A percentile compares a stretch with the other conserved stretches of the same genome.
These are phyloP conservation scores for Sphaerodactylus townsendi DNA, from an alignment of 2,113 vertebrate genomes.

Conservation along the genomic window DNA sequence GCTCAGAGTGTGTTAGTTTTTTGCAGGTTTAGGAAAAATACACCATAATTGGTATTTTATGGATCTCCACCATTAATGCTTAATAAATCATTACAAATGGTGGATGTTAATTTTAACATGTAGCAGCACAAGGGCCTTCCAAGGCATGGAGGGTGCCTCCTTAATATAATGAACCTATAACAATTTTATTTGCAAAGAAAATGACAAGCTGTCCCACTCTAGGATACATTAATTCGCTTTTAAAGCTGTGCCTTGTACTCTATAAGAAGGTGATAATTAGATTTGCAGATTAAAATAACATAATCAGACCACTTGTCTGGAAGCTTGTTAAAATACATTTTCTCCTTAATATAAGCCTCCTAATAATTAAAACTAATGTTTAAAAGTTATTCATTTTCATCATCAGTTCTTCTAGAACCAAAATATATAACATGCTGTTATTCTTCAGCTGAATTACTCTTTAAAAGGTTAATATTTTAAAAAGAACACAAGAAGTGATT, in stretches of 20 bases:
- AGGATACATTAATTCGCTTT: conserved; percentile 92
- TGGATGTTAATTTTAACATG: conserved; percentile 75
- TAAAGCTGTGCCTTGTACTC: conserved; percentile 86
- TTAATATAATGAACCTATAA: conserved; percentile 72
- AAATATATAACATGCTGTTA: conserved; percentile 59
- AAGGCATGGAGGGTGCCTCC: conserved; percentile 36
- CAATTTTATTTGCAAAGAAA: conserved; percentile 76
- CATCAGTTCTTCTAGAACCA: conserved; percentile 58
- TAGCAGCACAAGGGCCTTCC: conserved; percentile 50
- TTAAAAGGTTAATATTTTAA: conserved; percentile 68
- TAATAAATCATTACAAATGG: conserved; percentile 69
- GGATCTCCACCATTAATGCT: conserved; percentile 58
- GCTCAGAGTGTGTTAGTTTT: conserved; percentile 43
- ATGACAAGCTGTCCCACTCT: conserved; percentile 94
- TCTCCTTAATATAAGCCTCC: conserved; percentile 71
- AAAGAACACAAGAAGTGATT: conserved; percentile 69
- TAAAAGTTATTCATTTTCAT: conserved; percentile 60
- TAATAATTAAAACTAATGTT: conserved; percentile 74
- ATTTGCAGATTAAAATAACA: conserved; percentile 94
- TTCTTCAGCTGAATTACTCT: conserved; percentile 63
- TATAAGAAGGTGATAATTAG: conserved; percentile 97
- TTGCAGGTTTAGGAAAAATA: conserved; percentile 56
- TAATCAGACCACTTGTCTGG: conserved; percentile 86
- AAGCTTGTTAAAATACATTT: conserved; percentile 87
- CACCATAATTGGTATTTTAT: conserved; percentile 64